Base-by-base conservation (phyloP, 2,113 vertebrate genomes). In the Neomonachus schauinslandi region DNA sequence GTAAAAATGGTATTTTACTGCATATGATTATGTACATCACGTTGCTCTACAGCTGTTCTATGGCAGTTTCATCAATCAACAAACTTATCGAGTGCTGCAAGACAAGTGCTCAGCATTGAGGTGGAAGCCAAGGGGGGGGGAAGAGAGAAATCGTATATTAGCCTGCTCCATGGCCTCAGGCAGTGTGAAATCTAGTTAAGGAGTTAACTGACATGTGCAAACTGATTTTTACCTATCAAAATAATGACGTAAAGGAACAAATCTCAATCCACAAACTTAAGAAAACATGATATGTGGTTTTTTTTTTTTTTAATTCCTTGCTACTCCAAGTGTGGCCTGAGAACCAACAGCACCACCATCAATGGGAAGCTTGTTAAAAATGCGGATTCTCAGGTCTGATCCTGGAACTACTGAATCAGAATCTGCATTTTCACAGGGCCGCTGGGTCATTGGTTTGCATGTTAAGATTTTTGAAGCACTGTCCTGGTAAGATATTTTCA, bases 1-100 rank as follows among this genome's bases (percentile, higher is more conserved):
- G 84, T 94, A 90, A 95, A 93, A 96, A 90, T 61, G 28, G 28
- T 61, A 7, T 88, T 93, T 98, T 80, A 76, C 92, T 71, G 51
- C 94, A 39, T 77, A 67, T 88, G 53, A 85, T 88, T 90, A 61
- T 77, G 14, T 49, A 51, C 65, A 89, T 94, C 36, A 22, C 85
- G 83, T 74, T 67, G 39, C 51, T 81, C 74, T 31, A 16, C 63
- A 81, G 90, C 69, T 77, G 74, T 90, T 92, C 79, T 28, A 39
- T 49, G 39, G 55, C 31, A 72, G 49, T 80, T 79, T 59, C 74
- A 81, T 81, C 87, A 76, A 80, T 97, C 93, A 97, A 31, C 59
- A 46, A 16, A 49, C 28, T 89, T 74, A 77, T 14, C 81, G 36
- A 86, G 59, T 9, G 10, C 59, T 76, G 21, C 42, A 81, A 94